Evolutionary conservation across 2,797 vertebrate genomes (phyloP).

Genomic region (Brachyrhaphis roseni): DNA sequence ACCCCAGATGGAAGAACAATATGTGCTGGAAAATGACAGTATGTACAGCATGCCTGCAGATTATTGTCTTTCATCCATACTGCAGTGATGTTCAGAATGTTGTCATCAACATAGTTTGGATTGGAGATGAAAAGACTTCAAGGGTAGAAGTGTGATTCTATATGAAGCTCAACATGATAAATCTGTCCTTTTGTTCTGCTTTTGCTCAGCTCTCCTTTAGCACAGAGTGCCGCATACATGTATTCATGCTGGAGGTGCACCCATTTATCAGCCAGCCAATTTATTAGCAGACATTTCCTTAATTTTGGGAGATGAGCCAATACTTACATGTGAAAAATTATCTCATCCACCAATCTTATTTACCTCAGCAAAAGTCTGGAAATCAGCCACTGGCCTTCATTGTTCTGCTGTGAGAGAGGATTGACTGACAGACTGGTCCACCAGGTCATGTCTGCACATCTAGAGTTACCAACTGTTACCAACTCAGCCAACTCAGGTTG

Average conservation of each 20-base stretch:
- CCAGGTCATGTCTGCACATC: too few relatives aligned
- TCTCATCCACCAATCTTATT: too few relatives aligned
- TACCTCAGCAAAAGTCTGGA: too few relatives aligned
- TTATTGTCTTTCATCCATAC: slow-evolving; percentile 19
- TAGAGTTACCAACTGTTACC: too few relatives aligned
- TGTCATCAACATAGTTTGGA: not conserved
- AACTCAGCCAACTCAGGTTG: not conserved
- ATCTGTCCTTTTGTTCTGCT: not conserved
- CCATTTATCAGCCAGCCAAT: too few relatives aligned
- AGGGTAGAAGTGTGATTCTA: not conserved
- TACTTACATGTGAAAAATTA: too few relatives aligned
- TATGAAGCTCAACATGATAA: not conserved
- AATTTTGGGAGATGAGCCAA: too few relatives aligned
- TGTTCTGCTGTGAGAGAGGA: too few relatives aligned
- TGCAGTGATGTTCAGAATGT: slow-evolving; percentile 14
- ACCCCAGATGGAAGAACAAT: slow-evolving; percentile 40
- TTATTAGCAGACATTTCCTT: too few relatives aligned
- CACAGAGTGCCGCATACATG: too few relatives aligned
- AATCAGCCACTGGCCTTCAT: too few relatives aligned
- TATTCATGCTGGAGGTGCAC: not conserved
- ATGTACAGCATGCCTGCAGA: slow-evolving; percentile 3
- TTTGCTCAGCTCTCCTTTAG: not conserved
- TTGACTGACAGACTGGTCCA: too few relatives aligned
- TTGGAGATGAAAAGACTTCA: slow-evolving; percentile 13
- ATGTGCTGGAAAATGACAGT: slow-evolving; percentile 21